Base-by-base conservation (phyloP, 2,797 vertebrate genomes). In the Cynodonichthys magdalenae region DNA sequence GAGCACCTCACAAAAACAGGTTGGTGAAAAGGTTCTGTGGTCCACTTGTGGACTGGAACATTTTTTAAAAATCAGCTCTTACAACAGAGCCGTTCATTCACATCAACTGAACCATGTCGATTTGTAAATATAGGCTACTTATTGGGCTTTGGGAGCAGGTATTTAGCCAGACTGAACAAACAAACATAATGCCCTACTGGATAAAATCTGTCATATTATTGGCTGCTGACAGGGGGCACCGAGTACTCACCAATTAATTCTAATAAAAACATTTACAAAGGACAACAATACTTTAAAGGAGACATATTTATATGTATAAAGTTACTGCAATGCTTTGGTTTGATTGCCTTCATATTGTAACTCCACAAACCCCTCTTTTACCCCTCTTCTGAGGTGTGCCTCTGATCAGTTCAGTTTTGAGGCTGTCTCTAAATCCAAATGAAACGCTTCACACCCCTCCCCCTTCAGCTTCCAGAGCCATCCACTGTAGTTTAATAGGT, bases 151-250 rank as follows among this genome's bases (percentile, higher is more conserved):
- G 74, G 68, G 72, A 83, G 61, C 12, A 65, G 57, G 52, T 53
- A 59, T 70, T 66, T 52, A 67, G 60, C 34, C 66, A 53, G 57
- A 41, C 28, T 60, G 34, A 70, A 61, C 64, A 75, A 66, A 77
- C 57, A 53, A 66, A 77, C 55, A 63, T 6, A 31, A 31, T 18
- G 48, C 58, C 42, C 34, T 2, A 49, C 53, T 65, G 20, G 29
- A 74, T 69, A 31, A 70, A 56, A 29, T 45, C 46, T 54, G 63
- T 39, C 36, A 39, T 66, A 5, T 66, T 20, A 5, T 20, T 20
- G 34, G 28, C 49, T 54, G 75, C 70, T 79, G 81, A 79, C 65
- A 92, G 88, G 82, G 80, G 88, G 87, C 76, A 72, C 70, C 62
- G 84, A 63, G 84, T 80, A 66, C 79, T 66, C 64, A 63, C 41